Evolutionary conservation across 2,113 vertebrate species (phyloP).

Genomic region (Etheostoma spectabile): DNA sequence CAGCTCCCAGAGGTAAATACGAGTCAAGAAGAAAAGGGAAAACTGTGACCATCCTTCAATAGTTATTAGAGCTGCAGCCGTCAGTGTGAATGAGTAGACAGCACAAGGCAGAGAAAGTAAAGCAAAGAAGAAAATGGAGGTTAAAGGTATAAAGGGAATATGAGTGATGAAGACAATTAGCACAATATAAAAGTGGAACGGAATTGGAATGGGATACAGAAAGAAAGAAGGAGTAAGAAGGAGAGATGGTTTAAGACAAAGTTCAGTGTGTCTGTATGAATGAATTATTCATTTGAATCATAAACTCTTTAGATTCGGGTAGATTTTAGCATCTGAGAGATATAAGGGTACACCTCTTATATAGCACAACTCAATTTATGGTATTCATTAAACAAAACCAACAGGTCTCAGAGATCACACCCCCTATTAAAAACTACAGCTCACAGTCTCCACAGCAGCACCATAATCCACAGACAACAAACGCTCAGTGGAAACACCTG

Average conservation of each 20-base stretch:
- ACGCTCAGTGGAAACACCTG: background rate
- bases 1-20: constrained; percentile 69
- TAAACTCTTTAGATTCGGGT: background rate
- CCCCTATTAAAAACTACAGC: background rate
- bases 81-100: constrained; percentile 74
- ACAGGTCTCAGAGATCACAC: background rate
- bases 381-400: background rate
- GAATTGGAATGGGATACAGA: constrained; percentile 22
- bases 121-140: constrained; percentile 42
- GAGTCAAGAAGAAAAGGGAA: constrained; percentile 70
- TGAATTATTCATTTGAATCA: background rate
- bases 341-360: background rate
- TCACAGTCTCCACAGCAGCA: background rate
- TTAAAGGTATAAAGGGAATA: constrained; percentile 40
- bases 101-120: constrained; percentile 42
- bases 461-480: background rate
- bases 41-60: constrained; percentile 72
- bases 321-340: background rate
- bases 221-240: background rate
- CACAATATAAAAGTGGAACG: constrained; percentile 18
- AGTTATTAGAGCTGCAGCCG: constrained; percentile 79
- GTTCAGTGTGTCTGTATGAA: constrained; percentile 1
- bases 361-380: background rate
- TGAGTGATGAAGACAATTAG: constrained; percentile 48
- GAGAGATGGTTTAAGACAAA: constrained; percentile 13